These are phyloP conservation scores for Ooceraea biroi DNA, from an alignment of 1,140 invertebrate species.

Conservation along the genomic window DNA sequence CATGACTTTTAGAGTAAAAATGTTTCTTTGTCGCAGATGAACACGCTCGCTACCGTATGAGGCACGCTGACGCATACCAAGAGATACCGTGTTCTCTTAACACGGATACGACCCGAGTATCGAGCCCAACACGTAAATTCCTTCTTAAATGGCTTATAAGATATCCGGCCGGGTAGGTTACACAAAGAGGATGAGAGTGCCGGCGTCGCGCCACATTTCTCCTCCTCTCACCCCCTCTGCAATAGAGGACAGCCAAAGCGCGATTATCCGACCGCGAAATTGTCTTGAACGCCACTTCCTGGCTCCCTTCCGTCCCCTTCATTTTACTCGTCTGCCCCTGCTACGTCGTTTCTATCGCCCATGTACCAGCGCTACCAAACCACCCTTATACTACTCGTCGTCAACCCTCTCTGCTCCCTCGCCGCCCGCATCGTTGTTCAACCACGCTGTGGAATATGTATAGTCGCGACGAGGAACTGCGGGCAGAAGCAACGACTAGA, in stretches of 20 bases:
- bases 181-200: conserved; percentile 16
- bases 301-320: conserved; percentile 1
- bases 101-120: not conserved
- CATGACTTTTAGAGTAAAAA: not conserved
- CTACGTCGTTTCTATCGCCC: conserved; percentile 6
- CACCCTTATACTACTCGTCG: conserved; percentile 42
- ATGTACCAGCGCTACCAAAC: conserved; percentile 33
- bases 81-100: not conserved
- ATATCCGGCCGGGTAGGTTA: conserved; percentile 3
- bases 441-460: conserved; percentile 6
- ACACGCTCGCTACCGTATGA: not conserved
- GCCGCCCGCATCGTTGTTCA: conserved; percentile 3
- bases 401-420: not conserved
- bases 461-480: conserved; percentile 1
- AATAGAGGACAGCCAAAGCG: conserved; percentile 54
- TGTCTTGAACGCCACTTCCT: conserved; percentile 62
- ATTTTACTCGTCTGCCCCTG: conserved; percentile 33
- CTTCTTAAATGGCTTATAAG: conserved; percentile 51
- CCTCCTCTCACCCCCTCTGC: not conserved
- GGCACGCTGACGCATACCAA: not conserved
- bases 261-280: conserved; percentile 75
- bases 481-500: not conserved
- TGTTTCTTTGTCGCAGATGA: not conserved
- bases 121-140: conserved; percentile 46
- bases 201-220: conserved; percentile 3